Base-by-base conservation (phyloP, 1,140 invertebrate species). In the Drosophila hydei region DNA sequence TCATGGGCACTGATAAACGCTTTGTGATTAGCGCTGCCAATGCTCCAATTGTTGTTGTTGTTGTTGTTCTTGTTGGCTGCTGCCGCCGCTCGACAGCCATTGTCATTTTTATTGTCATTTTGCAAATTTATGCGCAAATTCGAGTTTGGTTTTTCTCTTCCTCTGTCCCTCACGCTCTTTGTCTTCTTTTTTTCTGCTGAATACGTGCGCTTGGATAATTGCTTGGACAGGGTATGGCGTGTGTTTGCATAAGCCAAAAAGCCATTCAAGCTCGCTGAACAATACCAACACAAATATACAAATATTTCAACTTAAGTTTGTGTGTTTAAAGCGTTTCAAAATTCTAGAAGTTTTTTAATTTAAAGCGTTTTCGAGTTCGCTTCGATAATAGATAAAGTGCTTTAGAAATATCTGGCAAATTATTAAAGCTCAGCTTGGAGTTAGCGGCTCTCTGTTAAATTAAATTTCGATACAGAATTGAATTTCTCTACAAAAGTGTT, bases 61-160 rank as follows among this genome's bases (percentile, higher is more conserved):
- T 72, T 72, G 72, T 48, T 68, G 61, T 30, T 62, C 52, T 30
- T 60, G 43, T 40, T 36, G 45, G 45, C 4, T 47, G 43, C 19
- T 47, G 71, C 58, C n/a, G 51, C 55, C 12, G 30, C 43, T 18
- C 45, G 38, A 50, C 58, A 21, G 65, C 54, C 55, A 59, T 77
- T 77, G 75, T 72, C 72, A 79, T 75, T 79, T 75, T 79, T 79
- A 70, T 79, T 79, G 76, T 79, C 58, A 79, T 76, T 79, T 79
- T 75, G 72, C 54, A 80, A 80, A 80, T 80, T 80, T 80, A 80
- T 80, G 77, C 77, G 68, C 67, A 80, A 80, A 76, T 79, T 72
- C 72, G 68, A 76, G n/a, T 60, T 48, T n/a, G 11, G 23, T 3
- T 11, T 11, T 45, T 6, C 30, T 14, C 36, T 14, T 4, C 5